Evolutionary conservation across 2,113 vertebrate species (phyloP).

Genomic region (Podilymbus podiceps): DNA sequence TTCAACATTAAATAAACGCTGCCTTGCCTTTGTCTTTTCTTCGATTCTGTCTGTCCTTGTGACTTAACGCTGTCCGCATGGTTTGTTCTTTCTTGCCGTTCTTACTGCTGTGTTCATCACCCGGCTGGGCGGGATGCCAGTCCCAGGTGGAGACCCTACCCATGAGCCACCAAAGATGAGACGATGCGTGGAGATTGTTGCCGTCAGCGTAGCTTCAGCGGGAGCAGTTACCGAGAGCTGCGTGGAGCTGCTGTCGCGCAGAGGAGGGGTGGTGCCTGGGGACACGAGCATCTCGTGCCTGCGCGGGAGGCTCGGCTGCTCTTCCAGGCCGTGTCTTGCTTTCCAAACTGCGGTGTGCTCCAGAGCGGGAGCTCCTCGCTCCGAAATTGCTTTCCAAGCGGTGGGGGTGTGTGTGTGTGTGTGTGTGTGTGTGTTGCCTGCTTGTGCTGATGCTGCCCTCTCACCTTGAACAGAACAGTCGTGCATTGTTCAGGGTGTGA

Average conservation of each 20-base stretch:
- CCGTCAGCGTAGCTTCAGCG: rapidly evolving
- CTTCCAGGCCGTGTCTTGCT: background rate
- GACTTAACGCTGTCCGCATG: rapidly evolving
- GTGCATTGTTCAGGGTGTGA: background rate
- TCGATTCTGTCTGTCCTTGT: background rate
- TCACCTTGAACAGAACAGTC: background rate
- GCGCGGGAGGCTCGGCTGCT: background rate
- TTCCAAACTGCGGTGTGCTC: rapidly evolving
- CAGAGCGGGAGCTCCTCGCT: background rate
- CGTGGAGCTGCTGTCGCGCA: background rate
- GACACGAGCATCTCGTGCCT: rapidly evolving
- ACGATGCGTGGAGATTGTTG: background rate
- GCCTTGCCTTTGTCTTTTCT: background rate
- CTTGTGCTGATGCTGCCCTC: background rate
- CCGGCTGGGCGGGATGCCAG: rapidly evolving
- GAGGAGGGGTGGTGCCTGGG: background rate
- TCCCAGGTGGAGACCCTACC: background rate
- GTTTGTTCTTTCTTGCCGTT: background rate
- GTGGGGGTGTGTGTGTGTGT: no score
- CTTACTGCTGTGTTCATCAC: background rate
- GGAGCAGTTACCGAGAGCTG: background rate
- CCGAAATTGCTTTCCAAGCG: background rate
- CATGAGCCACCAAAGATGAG: rapidly evolving
- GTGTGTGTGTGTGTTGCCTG: no score
- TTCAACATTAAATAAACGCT: background rate